phyloP scores from a whole-genome alignment of 1,140 invertebrate genomes.

The Agrilus planipennis region DNA sequence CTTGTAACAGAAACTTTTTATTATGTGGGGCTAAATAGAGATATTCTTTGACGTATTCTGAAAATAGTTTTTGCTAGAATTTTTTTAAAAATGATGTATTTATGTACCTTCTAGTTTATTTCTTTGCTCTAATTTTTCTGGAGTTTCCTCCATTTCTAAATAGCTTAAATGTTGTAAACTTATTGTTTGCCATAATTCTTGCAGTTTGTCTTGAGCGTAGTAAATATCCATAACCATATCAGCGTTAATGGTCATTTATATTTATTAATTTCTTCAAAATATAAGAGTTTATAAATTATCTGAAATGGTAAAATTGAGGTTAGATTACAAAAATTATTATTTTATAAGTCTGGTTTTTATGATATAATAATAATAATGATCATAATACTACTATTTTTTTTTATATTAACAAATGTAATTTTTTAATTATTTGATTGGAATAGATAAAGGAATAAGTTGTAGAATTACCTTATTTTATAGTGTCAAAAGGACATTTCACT shows the following conservation, averaged over 20 bases:
- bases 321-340: too few species aligned
- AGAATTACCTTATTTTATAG: too few species aligned
- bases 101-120: conserved; percentile 59
- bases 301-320: too few species aligned
- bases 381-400: too few species aligned
- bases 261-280: too few species aligned
- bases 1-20: conserved; percentile 62
- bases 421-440: too few species aligned
- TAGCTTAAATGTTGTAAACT: conserved; percentile 58
- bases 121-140: conserved; percentile 56
- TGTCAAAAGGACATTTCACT: too few species aligned
- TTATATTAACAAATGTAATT: too few species aligned
- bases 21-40: conserved; percentile 65
- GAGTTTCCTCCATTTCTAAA: conserved; percentile 64
- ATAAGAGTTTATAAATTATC: too few species aligned
- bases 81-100: not conserved
- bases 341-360: too few species aligned
- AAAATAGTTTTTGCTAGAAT: conserved; percentile 16
- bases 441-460: too few species aligned
- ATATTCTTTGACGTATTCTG: conserved; percentile 65
- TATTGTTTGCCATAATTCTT: conserved; percentile 54
- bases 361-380: too few species aligned
- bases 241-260: conserved; percentile 7
- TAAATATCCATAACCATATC: conserved; percentile 30
- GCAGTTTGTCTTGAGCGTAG: conserved; percentile 38